Percentiles rank a stretch among this genome's conserved stretches.
These are phyloP conservation scores for Regulus satrapa DNA, from an alignment of 2,113 vertebrate genomes.

Conservation along the genomic window DNA sequence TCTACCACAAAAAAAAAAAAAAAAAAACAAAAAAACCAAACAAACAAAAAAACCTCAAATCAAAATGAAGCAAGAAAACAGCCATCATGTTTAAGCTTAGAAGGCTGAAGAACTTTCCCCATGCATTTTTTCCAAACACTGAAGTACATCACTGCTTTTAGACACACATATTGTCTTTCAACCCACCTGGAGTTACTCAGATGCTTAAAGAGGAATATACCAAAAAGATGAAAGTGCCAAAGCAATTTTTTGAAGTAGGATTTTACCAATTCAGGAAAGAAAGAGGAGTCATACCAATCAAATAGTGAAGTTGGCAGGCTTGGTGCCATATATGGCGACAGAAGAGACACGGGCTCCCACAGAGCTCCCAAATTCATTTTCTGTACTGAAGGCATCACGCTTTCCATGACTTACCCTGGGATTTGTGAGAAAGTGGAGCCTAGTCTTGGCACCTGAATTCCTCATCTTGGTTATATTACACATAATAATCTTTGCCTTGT, in stretches of 20 bases:
- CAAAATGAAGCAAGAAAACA: not conserved
- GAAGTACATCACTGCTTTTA: not conserved
- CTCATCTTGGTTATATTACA: not conserved
- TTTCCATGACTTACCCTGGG: not conserved
- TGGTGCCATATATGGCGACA: not conserved
- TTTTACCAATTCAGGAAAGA: not conserved
- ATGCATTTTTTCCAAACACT: not conserved
- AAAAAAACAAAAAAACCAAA: too few relatives aligned
- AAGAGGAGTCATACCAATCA: not conserved
- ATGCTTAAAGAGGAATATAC: not conserved
- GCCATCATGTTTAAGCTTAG: not conserved
- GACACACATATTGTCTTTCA: not conserved
- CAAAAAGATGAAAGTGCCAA: not conserved
- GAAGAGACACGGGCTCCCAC: not conserved
- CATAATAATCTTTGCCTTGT: not conserved
- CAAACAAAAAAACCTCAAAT: too few relatives aligned
- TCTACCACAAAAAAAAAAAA: not conserved
- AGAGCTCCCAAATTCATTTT: not conserved
- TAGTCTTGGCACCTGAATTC: not conserved
- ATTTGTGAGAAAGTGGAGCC: not conserved
- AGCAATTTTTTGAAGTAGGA: not conserved
- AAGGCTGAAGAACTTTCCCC: not conserved
- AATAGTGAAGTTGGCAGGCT: not conserved
- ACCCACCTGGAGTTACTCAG: not conserved
- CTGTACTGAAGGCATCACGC: not conserved